Evolutionary conservation across 2,113 vertebrate genomes (phyloP).

Genomic region (Onychostruthus taczanowskii): DNA sequence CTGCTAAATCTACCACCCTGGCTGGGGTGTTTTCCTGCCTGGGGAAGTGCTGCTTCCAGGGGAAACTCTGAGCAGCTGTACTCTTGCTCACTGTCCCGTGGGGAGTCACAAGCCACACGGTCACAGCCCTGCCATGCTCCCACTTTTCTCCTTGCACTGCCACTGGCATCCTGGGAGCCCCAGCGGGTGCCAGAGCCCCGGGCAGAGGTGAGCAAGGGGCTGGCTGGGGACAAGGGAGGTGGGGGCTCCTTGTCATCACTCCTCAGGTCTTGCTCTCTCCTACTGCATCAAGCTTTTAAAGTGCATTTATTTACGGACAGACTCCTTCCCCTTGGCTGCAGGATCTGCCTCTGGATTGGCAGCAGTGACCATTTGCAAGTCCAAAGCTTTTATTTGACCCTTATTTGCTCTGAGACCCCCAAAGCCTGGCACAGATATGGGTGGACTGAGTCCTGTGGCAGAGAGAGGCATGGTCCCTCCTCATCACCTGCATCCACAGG

Average conservation of each 20-base stretch:
- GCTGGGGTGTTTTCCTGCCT: neutral
- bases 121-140: neutral
- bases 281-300: neutral
- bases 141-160: neutral
- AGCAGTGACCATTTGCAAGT: neutral
- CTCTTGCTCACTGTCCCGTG: slow-evolving; percentile 25
- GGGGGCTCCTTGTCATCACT: neutral
- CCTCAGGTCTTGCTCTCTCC: neutral
- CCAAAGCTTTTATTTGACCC: neutral
- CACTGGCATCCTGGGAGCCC: neutral
- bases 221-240: neutral
- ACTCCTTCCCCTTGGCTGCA: neutral
- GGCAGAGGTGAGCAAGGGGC: slow-evolving; percentile 18
- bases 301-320: neutral
- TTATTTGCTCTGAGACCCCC: neutral
- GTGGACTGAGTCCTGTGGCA: neutral
- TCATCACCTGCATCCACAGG: neutral
- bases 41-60: slow-evolving; percentile 50
- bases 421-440: neutral
- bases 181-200: neutral
- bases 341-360: neutral
- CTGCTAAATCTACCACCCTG: rapidly evolving
- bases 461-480: neutral
- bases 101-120: slow-evolving; percentile 16
- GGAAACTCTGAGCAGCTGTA: slow-evolving; percentile 35